Evolutionary conservation across 2,888 invertebrate species (phyloP).

Genomic region (Apodemia hepburni): DNA sequence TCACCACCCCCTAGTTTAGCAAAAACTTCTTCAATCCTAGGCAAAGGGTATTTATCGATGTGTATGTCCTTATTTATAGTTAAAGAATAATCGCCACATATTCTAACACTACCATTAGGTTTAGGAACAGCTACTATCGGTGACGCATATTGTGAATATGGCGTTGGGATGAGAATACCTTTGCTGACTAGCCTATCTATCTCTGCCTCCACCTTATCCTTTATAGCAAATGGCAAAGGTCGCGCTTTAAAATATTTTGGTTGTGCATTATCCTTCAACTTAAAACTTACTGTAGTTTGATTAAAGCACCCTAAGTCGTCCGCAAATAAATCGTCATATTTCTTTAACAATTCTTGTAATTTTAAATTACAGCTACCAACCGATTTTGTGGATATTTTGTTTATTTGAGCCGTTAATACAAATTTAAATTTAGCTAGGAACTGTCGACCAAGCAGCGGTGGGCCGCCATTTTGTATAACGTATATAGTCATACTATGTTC

Average conservation of each 20-base stretch:
- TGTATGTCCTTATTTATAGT: constrained; percentile 28
- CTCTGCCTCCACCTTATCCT: too few relatives aligned
- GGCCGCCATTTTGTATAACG: constrained; percentile 32
- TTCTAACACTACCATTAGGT: constrained; percentile 21
- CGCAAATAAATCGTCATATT: too few relatives aligned
- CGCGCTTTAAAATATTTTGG: too few relatives aligned
- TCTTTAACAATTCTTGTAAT: too few relatives aligned
- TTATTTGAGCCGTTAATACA: background rate
- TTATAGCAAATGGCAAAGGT: too few relatives aligned
- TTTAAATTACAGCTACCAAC: too few relatives aligned
- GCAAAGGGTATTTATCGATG: constrained; percentile 28
- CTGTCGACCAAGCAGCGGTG: constrained; percentile 29
- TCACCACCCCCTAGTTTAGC: constrained; percentile 30
- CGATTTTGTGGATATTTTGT: too few relatives aligned
- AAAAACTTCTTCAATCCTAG: constrained; percentile 29
- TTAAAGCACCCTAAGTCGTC: too few relatives aligned
- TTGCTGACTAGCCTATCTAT: too few relatives aligned
- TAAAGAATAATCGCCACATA: constrained; percentile 28
- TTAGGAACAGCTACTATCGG: constrained; percentile 28
- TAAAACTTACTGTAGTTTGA: too few relatives aligned
- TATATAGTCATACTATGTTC: constrained; percentile 26
- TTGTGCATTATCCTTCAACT: too few relatives aligned
- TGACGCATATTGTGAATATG: constrained; percentile 26
- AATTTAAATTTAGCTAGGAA: constrained; percentile 30
- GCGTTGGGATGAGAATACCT: constrained; percentile 13